Percentiles rank a stretch among this genome's conserved stretches.
Conservation (phyloP, 2,113 vertebrate species). For the Sylvietta virens region DNA sequence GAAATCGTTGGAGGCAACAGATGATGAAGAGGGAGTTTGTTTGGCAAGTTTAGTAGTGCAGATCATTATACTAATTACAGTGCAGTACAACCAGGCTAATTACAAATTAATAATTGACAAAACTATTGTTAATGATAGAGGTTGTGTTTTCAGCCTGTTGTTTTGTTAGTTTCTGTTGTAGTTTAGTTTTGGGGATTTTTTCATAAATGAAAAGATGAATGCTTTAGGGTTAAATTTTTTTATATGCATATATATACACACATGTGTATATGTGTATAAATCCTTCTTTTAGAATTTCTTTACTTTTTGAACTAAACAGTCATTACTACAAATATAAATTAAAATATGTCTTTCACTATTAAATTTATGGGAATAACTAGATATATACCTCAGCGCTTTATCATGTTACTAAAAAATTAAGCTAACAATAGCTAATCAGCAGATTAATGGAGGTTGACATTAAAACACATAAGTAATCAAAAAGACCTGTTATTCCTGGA, state of each 20-base stretch:
- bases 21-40: background rate
- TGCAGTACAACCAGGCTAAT: background rate
- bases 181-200: background rate
- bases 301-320: background rate
- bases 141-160: background rate
- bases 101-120: background rate
- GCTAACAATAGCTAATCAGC: background rate
- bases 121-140: background rate
- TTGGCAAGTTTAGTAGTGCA: background rate
- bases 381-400: background rate
- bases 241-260: too few species aligned
- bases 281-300: background rate
- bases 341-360: background rate
- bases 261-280: too few species aligned
- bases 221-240: background rate
- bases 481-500: background rate
- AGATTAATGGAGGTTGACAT: background rate
- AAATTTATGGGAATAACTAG: background rate
- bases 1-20: background rate
- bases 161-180: background rate
- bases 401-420: background rate
- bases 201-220: background rate
- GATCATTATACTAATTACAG: background rate
- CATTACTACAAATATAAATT: background rate
- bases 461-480: background rate